Evolutionary conservation across 2,797 vertebrate species (phyloP).

Genomic region (Sebastes paucispinis): DNA sequence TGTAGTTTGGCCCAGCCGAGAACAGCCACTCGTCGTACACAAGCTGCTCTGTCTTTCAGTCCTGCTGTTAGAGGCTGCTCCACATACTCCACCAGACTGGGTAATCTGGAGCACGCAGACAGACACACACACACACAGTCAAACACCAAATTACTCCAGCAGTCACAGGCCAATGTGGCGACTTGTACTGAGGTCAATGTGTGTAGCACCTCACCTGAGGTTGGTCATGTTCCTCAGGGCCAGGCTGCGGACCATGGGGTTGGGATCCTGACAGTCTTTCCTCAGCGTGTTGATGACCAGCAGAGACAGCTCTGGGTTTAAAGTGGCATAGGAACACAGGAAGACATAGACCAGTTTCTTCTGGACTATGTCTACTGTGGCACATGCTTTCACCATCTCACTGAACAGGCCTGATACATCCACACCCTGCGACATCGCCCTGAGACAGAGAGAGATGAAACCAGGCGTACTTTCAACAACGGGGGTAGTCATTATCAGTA

Average conservation of each 20-base stretch:
- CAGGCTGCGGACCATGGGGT: constrained; percentile 93
- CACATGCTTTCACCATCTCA: constrained; percentile 97
- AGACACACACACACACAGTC: background rate
- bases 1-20: constrained; percentile 94
- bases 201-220: constrained; percentile 81
- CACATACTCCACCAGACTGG: constrained; percentile 92
- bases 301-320: constrained; percentile 92
- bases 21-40: constrained; percentile 92
- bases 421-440: constrained; percentile 92
- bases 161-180: background rate
- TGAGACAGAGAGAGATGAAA: constrained; percentile 44
- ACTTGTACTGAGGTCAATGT: rapidly evolving
- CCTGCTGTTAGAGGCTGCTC: constrained; percentile 90
- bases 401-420: constrained; percentile 92
- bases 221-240: constrained; percentile 94
- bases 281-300: constrained; percentile 94
- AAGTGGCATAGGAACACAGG: constrained; percentile 90
- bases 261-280: constrained; percentile 94
- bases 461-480: no score
- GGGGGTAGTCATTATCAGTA: no score
- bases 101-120: constrained; percentile 81
- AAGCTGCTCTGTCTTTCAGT: constrained; percentile 91
- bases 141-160: background rate
- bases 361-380: constrained; percentile 91
- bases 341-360: constrained; percentile 95